Percentiles rank a stretch among this genome's conserved stretches.
phyloP scores from a whole-genome alignment of 2,888 invertebrate species.

The Campoletis raptor region DNA sequence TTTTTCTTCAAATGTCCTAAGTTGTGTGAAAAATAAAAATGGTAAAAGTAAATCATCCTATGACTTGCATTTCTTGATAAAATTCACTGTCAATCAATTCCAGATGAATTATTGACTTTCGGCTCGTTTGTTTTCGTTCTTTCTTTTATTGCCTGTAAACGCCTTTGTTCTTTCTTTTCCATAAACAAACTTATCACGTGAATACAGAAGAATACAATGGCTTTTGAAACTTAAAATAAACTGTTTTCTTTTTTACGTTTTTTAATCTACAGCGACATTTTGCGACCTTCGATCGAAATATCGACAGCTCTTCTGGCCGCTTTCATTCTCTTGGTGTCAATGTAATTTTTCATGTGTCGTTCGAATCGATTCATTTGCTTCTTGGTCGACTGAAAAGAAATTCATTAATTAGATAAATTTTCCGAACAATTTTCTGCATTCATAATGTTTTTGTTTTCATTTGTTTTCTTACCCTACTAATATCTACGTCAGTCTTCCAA shows the following conservation, averaged over 20 bases:
- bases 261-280: conserved; percentile 93
- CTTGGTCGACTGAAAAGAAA: conserved; percentile 85
- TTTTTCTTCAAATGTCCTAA: background rate
- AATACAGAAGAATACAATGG: conserved; percentile 40
- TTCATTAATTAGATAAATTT: background rate
- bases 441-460: background rate
- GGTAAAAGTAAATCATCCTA: background rate
- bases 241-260: background rate
- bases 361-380: conserved; percentile 96
- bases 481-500: conserved; percentile 95
- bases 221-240: conserved; percentile 16
- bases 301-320: conserved; percentile 94
- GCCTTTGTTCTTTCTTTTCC: conserved; percentile 43
- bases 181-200: conserved; percentile 61
- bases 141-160: conserved; percentile 35
- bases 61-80: background rate
- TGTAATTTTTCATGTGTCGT: conserved; percentile 95
- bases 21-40: background rate
- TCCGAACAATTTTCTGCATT: background rate
- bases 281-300: conserved; percentile 98
- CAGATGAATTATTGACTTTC: background rate
- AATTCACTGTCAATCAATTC: background rate
- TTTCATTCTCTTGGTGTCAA: conserved; percentile 93
- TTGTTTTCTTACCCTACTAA: conserved; percentile 87
- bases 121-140: background rate